phyloP scores from a whole-genome alignment of 2,113 vertebrate genomes.

The Tupaia chinensis region DNA sequence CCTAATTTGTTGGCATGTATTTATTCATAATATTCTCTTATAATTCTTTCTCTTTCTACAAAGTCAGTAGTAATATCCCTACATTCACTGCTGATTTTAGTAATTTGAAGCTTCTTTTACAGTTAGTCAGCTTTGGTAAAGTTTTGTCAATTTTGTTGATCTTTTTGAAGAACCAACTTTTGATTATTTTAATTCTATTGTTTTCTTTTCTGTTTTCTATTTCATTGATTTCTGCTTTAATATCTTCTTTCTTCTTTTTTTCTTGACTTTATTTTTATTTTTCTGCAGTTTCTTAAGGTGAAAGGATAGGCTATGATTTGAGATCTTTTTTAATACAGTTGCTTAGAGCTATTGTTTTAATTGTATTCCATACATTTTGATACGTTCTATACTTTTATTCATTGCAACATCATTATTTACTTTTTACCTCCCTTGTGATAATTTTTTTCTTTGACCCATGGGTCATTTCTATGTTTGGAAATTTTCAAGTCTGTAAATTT shows the following conservation, averaged over 20 bases:
- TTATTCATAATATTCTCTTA: not conserved
- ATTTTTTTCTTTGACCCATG: not conserved
- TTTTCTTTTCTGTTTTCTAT: not conserved
- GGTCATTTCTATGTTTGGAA: not conserved
- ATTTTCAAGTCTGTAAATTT: not conserved
- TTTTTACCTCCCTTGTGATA: not conserved
- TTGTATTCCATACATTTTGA: not conserved
- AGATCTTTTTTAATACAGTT: not conserved
- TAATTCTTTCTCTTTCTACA: not conserved
- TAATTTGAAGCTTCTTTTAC: not conserved
- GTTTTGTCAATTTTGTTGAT: not conserved
- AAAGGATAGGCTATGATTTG: not conserved
- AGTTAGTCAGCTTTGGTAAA: not conserved
- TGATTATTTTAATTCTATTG: not conserved
- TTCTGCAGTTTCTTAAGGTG: not conserved
- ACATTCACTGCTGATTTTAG: not conserved
- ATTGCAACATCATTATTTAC: not conserved
- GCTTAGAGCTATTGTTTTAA: not conserved
- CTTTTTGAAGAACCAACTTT: not conserved
- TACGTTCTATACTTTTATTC: not conserved
- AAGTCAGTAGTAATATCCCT: not conserved
- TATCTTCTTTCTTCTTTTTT: not conserved
- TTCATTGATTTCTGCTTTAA: not conserved
- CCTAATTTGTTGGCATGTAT: not conserved
- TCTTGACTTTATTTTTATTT: not conserved